Base-by-base conservation (phyloP, 1,140 invertebrate genomes). In the Drosophila ficusphila region DNA sequence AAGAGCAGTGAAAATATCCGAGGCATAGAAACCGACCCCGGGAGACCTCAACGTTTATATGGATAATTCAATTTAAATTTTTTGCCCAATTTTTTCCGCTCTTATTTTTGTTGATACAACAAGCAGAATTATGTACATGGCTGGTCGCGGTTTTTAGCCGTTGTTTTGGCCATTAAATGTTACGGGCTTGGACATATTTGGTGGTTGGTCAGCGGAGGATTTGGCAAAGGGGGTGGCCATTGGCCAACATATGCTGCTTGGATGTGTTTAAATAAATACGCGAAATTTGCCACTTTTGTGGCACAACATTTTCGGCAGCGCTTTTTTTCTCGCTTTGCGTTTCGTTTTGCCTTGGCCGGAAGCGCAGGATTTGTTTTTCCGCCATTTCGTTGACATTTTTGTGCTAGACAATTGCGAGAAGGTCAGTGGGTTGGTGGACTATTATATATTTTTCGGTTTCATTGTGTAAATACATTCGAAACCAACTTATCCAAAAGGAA, bases 231-330 rank as follows among this genome's bases (percentile, higher is more conserved):
- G 46, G 33, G 33, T 49, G 67, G 19, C 36, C 56, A 27, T 31
- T 72, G 76, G 60, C 52, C 81, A 86, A 71, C 82, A 88, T 88
- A 88, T 88, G 82, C 56, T 76, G 76, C 51, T 65, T 78, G 83
- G 57, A 89, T 77, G 83, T 88, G 82, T 88, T 88, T 89, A 88
- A 88, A 86, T 86, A 86, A 86, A 86, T 86, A 88, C 73, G 79
- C 81, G 76, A 88, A 82, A 77, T 78, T 86, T 78, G 74, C 64
- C 82, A 88, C 82, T 82, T 82, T 89, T 82, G 69, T 75, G 56
- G 56, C 54, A 61, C 74, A 64, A 74, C 47, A 67, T 69, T 46
- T 52, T 75, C 44, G 52, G 16, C 19, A 57, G 34, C 16, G 21
- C 16, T 65, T 41, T 39, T 61, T 19, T 48, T 60, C 29, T 48